These are phyloP conservation scores for Brachymystax lenok DNA, from an alignment of 2,797 vertebrate species.

Conservation along the genomic window DNA sequence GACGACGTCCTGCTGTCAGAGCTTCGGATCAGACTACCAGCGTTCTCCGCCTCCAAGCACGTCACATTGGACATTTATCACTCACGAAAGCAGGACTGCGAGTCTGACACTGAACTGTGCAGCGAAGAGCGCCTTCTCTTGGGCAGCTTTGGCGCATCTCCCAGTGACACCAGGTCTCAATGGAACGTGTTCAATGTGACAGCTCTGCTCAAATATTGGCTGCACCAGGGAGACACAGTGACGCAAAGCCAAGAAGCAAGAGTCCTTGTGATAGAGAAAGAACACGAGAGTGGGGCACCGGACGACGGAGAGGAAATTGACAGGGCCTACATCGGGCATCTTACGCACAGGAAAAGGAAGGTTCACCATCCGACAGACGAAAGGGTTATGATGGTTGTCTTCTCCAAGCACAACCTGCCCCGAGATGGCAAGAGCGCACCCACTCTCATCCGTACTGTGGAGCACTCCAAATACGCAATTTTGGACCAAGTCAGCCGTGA, in stretches of 20 bases:
- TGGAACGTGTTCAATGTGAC: conserved; percentile 86
- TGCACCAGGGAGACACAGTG: conserved; percentile 56
- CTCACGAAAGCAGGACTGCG: conserved; percentile 60
- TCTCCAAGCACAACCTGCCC: conserved; percentile 73
- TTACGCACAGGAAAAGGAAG: conserved; percentile 31
- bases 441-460: conserved; percentile 83
- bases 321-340: conserved; percentile 15
- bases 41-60: conserved; percentile 49
- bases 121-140: conserved; percentile 68
- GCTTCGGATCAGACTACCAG: conserved; percentile 74
- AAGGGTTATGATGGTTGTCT: conserved; percentile 82
- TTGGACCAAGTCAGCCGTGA: conserved; percentile 45
- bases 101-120: conserved; percentile 35
- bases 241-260: conserved; percentile 22
- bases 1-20: conserved; percentile 80
- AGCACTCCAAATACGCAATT: conserved; percentile 81
- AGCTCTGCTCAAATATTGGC: conserved; percentile 75
- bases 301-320: conserved; percentile 6
- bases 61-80: conserved; percentile 82
- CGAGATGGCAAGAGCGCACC: conserved; percentile 53
- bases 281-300: conserved; percentile 34
- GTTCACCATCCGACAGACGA: conserved; percentile 56
- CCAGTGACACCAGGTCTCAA: conserved; percentile 55
- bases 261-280: conserved; percentile 17
- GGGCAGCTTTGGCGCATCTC: conserved; percentile 72